Percentiles rank a stretch among this genome's conserved stretches.
Conservation (phyloP, 2,888 invertebrate species). For the Brachyopa scutellaris region DNA sequence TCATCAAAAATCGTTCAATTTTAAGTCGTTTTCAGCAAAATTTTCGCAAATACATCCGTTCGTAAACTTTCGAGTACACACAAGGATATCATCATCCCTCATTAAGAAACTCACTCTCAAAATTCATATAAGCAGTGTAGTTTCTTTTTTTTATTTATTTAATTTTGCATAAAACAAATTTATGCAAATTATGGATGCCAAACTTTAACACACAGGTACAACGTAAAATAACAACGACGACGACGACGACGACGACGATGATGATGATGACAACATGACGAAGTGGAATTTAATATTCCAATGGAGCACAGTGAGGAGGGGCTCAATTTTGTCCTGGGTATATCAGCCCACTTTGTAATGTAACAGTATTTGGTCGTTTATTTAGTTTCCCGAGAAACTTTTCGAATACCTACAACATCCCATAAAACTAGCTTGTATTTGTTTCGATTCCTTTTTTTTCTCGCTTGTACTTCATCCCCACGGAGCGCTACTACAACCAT, state of each 20-base stretch:
- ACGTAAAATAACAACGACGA: constrained; percentile 7
- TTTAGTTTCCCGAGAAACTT: constrained; percentile 55
- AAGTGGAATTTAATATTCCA: constrained; percentile 71
- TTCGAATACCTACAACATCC: constrained; percentile 36
- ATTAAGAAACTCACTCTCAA: too few relatives aligned
- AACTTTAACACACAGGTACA: constrained; percentile 45
- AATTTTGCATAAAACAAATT: constrained; percentile 17
- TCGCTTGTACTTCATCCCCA: neutral
- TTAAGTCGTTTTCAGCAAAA: too few relatives aligned
- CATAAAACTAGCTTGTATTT: constrained; percentile 52
- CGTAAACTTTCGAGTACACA: too few relatives aligned
- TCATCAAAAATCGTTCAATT: too few relatives aligned
- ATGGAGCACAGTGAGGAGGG: constrained; percentile 16
- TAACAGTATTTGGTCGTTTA: constrained; percentile 54
- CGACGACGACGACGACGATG: constrained; percentile 24
- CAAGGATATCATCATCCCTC: neutral
- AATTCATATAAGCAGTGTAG: neutral
- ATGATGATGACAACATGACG: constrained; percentile 48
- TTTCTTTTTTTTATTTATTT: neutral
- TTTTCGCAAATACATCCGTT: too few relatives aligned
- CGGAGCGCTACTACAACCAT: neutral
- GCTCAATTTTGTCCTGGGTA: neutral
- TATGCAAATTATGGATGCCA: constrained; percentile 47
- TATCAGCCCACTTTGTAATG: constrained; percentile 45
- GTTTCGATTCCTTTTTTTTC: constrained; percentile 9